A percentile compares a stretch with the other conserved stretches of the same genome.
Conservation (phyloP, 2,888 invertebrate genomes). For the Callyntrura sp. region DNA sequence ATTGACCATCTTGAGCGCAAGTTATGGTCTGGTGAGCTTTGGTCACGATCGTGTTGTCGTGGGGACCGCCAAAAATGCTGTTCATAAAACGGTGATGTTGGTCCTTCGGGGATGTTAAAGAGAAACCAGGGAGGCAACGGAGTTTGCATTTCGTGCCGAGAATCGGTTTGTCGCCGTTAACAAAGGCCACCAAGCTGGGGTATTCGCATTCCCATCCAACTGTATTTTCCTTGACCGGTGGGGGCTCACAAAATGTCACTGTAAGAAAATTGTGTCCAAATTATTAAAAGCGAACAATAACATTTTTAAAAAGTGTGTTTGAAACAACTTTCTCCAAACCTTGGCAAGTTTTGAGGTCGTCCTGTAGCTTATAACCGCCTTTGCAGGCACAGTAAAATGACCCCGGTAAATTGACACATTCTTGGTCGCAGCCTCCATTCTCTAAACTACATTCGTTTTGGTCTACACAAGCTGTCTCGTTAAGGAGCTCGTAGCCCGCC, state of each 20-base stretch:
- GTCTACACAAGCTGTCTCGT: conserved; percentile 86
- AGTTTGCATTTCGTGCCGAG: conserved; percentile 82
- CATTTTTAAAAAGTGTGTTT: too few species aligned
- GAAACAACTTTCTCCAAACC: conserved; percentile 76
- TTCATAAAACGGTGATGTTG: conserved; percentile 65
- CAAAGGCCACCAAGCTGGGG: conserved; percentile 73
- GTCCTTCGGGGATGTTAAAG: conserved; percentile 63
- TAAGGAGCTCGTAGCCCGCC: conserved; percentile 85
- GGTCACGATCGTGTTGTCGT: conserved; percentile 60
- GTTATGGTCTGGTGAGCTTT: conserved; percentile 71
- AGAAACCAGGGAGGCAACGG: conserved; percentile 81
- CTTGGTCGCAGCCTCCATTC: conserved; percentile 88
- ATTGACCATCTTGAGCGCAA: conserved; percentile 82
- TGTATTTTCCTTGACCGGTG: conserved; percentile 79
- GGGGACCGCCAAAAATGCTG: conserved; percentile 70
- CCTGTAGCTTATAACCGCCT: conserved; percentile 86
- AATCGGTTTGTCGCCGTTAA: conserved; percentile 72
- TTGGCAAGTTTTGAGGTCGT: conserved; percentile 85
- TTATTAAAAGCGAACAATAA: background rate
- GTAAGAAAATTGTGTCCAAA: background rate
- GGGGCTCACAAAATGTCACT: conserved; percentile 83
- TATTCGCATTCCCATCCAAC: conserved; percentile 83
- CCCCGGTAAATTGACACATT: conserved; percentile 87
- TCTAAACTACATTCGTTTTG: conserved; percentile 89
- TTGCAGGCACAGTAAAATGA: conserved; percentile 88